These are phyloP conservation scores for Pachypanchax playfairii DNA, from an alignment of 2,113 vertebrate genomes.

Conservation along the genomic window DNA sequence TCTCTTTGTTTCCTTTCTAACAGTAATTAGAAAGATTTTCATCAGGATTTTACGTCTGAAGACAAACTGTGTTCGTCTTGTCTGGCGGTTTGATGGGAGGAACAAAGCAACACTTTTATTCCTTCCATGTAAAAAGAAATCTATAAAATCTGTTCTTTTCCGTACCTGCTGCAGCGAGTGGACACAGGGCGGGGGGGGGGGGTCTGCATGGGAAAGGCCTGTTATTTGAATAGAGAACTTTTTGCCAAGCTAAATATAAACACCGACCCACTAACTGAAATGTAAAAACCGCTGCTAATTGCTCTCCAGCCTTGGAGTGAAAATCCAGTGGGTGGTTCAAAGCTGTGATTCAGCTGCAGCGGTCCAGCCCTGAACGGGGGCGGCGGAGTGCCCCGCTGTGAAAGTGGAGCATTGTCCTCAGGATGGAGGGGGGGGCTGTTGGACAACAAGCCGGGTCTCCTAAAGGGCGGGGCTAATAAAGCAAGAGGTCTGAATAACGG, in stretches of 20 bases:
- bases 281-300: slow-evolving; percentile 71
- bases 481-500: neutral
- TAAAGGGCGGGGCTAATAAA: slow-evolving; percentile 1
- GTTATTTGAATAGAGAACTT: slow-evolving; percentile 64
- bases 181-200: no score
- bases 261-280: slow-evolving; percentile 66
- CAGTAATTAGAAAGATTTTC: slow-evolving; percentile 55
- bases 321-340: slow-evolving; percentile 78
- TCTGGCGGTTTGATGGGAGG: slow-evolving; percentile 66
- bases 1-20: slow-evolving; percentile 20
- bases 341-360: slow-evolving; percentile 62
- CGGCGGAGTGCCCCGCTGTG: slow-evolving; percentile 56
- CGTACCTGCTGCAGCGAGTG: slow-evolving; percentile 73
- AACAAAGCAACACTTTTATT: slow-evolving; percentile 62
- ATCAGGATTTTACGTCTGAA: slow-evolving; percentile 33
- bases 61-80: slow-evolving; percentile 43
- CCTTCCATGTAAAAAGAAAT: slow-evolving; percentile 54
- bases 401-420: slow-evolving; percentile 69
- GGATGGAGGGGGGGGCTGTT: slow-evolving; percentile 14
- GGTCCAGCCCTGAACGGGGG: slow-evolving; percentile 69
- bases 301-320: slow-evolving; percentile 54
- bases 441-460: slow-evolving; percentile 50
- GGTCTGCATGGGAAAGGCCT: slow-evolving; percentile 63
- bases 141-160: slow-evolving; percentile 74
- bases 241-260: slow-evolving; percentile 75